A percentile compares a stretch with the other conserved stretches of the same genome.
phyloP scores from a whole-genome alignment of 1,140 invertebrate species.

The Drosophila santomea region DNA sequence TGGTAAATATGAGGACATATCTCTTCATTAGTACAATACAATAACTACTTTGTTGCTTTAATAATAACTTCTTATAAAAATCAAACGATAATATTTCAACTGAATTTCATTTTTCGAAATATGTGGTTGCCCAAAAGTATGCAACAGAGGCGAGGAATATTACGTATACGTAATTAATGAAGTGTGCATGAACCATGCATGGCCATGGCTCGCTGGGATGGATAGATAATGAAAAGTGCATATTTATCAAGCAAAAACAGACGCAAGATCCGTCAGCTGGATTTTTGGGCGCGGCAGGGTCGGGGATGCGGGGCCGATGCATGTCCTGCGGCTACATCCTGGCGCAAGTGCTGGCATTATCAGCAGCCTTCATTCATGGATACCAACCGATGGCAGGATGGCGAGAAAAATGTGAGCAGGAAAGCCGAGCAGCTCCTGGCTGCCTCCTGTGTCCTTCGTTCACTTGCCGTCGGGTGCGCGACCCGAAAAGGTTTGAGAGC shows the following conservation, averaged over 20 bases:
- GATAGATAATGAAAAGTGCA: slow-evolving; percentile 50
- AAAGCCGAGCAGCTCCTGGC: slow-evolving; percentile 37
- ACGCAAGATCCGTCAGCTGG: slow-evolving; percentile 48
- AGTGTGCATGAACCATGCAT: not conserved
- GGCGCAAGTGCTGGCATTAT: slow-evolving; percentile 60
- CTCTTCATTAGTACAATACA: too few species aligned
- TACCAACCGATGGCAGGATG: slow-evolving; percentile 54
- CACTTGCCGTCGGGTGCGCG: slow-evolving; percentile 42
- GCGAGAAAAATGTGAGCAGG: slow-evolving; percentile 3
- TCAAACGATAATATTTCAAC: too few species aligned
- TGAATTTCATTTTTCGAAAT: not conserved
- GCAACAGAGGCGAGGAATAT: slow-evolving; percentile 2
- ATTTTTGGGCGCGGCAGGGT: slow-evolving; percentile 8
- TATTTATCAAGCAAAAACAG: slow-evolving; percentile 28
- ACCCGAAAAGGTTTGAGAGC: slow-evolving; percentile 63
- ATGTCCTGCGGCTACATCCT: slow-evolving; percentile 36
- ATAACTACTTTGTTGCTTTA: too few species aligned
- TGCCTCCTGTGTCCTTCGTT: slow-evolving; percentile 50
- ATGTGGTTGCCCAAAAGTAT: slow-evolving; percentile 37
- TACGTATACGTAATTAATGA: slow-evolving; percentile 20
- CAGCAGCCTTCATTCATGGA: slow-evolving; percentile 73
- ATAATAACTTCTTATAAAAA: too few species aligned
- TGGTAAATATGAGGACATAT: too few species aligned
- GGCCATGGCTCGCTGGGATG: not conserved
- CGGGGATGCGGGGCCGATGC: not conserved